phyloP scores from a whole-genome alignment of 2,113 vertebrate genomes.

The Brevimyrus niger region DNA sequence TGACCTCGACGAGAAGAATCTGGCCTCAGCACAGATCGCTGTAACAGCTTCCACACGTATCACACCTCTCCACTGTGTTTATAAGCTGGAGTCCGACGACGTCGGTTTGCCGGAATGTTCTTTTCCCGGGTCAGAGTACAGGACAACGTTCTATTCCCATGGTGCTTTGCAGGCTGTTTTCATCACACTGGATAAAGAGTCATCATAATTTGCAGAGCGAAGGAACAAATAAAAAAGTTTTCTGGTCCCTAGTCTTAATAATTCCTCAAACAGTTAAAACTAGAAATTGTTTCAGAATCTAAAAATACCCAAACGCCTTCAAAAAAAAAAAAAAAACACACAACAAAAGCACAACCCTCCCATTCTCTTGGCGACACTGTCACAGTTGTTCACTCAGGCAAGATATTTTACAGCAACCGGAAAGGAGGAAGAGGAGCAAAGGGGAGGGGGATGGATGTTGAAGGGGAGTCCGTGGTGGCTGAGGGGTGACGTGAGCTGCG shows the following conservation, averaged over 20 bases:
- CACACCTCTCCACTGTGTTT: not conserved
- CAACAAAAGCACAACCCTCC: slow-evolving; percentile 63
- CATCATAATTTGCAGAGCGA: not conserved
- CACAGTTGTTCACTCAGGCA: slow-evolving; percentile 30
- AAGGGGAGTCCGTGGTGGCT: slow-evolving; percentile 9
- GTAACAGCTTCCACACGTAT: not conserved
- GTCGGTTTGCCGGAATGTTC: not conserved
- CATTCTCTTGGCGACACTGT: slow-evolving; percentile 44
- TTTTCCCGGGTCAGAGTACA: not conserved
- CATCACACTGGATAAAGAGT: not conserved
- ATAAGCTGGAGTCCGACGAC: not conserved
- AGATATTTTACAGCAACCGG: slow-evolving; percentile 44
- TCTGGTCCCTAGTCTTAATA: not conserved
- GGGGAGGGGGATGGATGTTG: slow-evolving; percentile 7
- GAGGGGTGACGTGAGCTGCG: slow-evolving; percentile 40
- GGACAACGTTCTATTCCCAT: not conserved
- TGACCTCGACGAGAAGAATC: not conserved
- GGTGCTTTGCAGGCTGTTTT: not conserved
- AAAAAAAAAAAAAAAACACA: slow-evolving; percentile 25
- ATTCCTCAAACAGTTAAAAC: not conserved
- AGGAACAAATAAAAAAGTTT: not conserved
- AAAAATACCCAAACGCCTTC: slow-evolving; percentile 40
- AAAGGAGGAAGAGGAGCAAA: slow-evolving; percentile 20
- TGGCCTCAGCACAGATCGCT: too few relatives aligned
- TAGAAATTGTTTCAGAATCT: not conserved